Evolutionary conservation across 2,113 vertebrate species (phyloP), one percentile per base, ranked within the genome.

Genomic region (Gnathonemus echidnorhynchus): DNA sequence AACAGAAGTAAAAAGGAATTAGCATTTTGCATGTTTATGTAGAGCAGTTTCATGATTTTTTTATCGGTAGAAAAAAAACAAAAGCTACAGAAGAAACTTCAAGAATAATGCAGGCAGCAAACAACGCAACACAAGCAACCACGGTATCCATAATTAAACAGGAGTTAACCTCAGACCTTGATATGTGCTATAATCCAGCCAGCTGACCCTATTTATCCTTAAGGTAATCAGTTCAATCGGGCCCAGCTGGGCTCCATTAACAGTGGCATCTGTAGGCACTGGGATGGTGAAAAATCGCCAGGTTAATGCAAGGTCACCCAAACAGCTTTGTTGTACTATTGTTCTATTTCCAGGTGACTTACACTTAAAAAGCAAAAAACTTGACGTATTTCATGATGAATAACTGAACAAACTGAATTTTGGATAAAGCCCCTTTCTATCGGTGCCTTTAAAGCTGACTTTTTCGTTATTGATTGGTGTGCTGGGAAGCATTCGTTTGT

Each of bases 241-340:
- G 35, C 74, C 74, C 74, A 80, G 74, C 74, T 80, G 74, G 74
- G 74, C 74, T 80, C 74, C 74, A 80, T 80, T 80, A 42, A 80
- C 74, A 42, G 35, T 13, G 15, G 5, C 74, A 80, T 80, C 74
- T 80, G 31, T 42, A 80, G 35, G 35, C 74, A 19, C 15, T 19
- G 13, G 35, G 74, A 5, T 80, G 74, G 74, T 80, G 74, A 80
- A 80, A 80, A 80, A 80, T 80, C 10, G 35, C 35, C 74, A 19
- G 31, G 74, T 35, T 80, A 80, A 42, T 15, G 35, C 74, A 80
- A 80, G 74, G 74, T 80, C 74, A 39, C 74, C 74, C 35, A 39
- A 80, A 42, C 35, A 80, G 74, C 74, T 80, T 80, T 80, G 74
- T 80, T 80, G 74, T 80, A 5, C 74, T 42, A 7, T 80, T 80